These are phyloP conservation scores for Montipora efflorescens DNA, from an alignment of 64 coral and sea anemone species.

Conservation along the genomic window DNA sequence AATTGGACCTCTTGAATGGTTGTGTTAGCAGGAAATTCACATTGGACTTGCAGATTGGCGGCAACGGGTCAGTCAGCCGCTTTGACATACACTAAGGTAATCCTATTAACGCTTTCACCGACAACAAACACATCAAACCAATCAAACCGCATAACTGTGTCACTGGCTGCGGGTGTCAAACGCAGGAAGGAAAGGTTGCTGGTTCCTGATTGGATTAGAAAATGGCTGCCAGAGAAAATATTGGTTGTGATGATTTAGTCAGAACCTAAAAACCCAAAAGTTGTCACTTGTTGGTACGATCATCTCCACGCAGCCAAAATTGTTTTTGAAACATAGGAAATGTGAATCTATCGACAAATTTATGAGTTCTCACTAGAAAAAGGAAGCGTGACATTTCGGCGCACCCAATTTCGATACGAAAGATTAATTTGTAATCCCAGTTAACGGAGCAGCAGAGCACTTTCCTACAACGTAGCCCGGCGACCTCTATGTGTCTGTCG, in stretches of 20 bases:
- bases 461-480: no score
- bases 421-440: neutral
- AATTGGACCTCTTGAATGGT: neutral
- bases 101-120: neutral
- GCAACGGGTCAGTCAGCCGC: neutral
- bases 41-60: neutral
- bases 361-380: neutral
- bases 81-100: neutral
- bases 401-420: neutral
- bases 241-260: neutral
- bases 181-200: neutral
- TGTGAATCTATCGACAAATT: neutral
- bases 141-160: neutral
- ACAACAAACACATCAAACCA: neutral
- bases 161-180: neutral
- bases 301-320: neutral
- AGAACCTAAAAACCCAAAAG: neutral
- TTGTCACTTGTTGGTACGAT: neutral
- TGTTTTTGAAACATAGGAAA: neutral
- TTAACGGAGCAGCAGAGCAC: no score
- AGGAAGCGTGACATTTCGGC: neutral
- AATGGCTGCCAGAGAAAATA: neutral
- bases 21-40: neutral
- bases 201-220: neutral
- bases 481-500: no score